Conservation (phyloP, 2,797 vertebrate genomes). For the Ciconia nigra region DNA sequence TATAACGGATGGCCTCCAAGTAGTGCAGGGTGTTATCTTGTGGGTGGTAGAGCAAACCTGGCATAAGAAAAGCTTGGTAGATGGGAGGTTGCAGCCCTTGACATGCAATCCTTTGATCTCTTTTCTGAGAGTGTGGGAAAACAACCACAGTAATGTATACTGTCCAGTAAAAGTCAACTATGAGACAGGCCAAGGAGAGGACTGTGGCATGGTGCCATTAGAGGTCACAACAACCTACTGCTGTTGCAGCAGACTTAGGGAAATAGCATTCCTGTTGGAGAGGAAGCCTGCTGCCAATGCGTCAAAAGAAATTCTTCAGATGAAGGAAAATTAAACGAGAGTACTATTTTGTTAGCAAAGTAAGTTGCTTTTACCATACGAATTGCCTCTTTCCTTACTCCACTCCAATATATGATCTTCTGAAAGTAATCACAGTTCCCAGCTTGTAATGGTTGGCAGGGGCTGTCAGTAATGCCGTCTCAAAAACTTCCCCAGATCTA, state of each 20-base stretch:
- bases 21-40: background rate
- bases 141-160: background rate
- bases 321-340: background rate
- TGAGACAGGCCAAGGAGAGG: conserved; percentile 10
- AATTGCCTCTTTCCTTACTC: background rate
- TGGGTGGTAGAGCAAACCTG: conserved; percentile 18
- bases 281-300: background rate
- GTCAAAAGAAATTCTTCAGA: background rate
- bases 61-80: background rate
- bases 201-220: conserved; percentile 9
- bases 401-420: background rate
- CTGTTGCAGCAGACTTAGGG: background rate
- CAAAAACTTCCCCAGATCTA: background rate
- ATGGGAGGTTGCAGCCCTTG: background rate
- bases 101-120: background rate
- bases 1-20: background rate
- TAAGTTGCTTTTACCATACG: background rate
- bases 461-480: background rate
- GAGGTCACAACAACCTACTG: conserved; percentile 37
- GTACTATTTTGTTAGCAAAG: background rate
- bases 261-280: background rate
- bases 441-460: background rate
- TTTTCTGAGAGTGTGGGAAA: background rate
- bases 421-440: background rate
- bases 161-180: background rate